Evolutionary conservation across 2,888 invertebrate genomes (phyloP), one percentile per base, ranked within the genome.

Genomic region (Argyresthia albistria): DNA sequence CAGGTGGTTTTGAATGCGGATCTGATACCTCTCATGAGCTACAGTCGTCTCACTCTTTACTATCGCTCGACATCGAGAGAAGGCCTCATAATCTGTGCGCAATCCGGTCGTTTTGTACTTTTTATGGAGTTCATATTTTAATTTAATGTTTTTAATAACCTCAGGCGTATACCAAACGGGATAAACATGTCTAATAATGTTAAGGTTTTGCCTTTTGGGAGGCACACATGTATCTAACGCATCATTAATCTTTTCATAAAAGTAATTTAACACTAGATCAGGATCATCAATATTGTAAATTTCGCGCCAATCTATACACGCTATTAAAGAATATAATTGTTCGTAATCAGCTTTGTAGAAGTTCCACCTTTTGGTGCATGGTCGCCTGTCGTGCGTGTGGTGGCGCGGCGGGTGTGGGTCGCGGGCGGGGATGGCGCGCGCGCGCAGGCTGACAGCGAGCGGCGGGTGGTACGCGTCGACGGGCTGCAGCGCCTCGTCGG

Each of bases 141-240:
- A 46, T 16, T 16, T 46, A 39, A 59, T 58, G 15, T 55, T 50
- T 16, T 49, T 35, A 52, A 59, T 58, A 14, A 60, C 53, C 36
- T 58, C 55, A 1, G 43, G 11, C 9, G 57, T 59, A 39, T 59
- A 60, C 59, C 58, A 60, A 14, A 54, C 56, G 3, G 60, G 59
- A 39, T 59, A 60, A 36, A 7, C 9, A 35, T 57, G 53, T 51
- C 50, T 53, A 15, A 15, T 12, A 35, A 47, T 45, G 9, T 8
- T n/a, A n/a, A 9, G 15, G 10, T 53, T 55, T n/a, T 8, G 55
- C 53, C 42, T 53, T 52, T 57, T 60, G 39, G 12, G 50, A 6
- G 58, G 58, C 35, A 55, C 54, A 46, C 58, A 56, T 0, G 49
- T 45, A 52, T 55, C 46, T 8, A 58, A 50, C n/a, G 46, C 51